Evolutionary conservation across 2,888 invertebrate species (phyloP).

Genomic region (Neria commutata): DNA sequence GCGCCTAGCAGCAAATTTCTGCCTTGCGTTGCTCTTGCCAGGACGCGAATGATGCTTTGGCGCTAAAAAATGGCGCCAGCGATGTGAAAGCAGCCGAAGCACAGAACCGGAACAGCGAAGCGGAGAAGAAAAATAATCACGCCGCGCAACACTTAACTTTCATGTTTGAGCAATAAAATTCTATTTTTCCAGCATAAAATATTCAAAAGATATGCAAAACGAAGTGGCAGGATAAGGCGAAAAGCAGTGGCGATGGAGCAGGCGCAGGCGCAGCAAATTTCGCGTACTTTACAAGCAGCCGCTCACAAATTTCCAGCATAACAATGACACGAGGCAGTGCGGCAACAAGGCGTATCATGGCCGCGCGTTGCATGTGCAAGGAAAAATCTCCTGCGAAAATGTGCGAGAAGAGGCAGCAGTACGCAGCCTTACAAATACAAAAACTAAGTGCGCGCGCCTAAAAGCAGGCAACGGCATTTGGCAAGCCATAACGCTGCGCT

Average conservation of each 20-base stretch:
- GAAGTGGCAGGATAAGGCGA: background rate
- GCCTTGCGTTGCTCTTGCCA: no score
- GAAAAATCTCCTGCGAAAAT: background rate
- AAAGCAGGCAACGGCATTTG: slow-evolving; percentile 3
- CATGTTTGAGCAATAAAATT: slow-evolving; percentile 48
- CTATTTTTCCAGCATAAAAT: slow-evolving; percentile 42
- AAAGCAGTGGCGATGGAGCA: background rate
- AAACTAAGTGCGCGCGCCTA: no score
- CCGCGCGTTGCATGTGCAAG: background rate
- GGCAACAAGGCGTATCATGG: background rate
- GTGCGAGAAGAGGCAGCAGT: background rate
- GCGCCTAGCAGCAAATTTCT: no score
- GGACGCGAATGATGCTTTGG: no score
- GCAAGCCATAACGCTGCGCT: slow-evolving; percentile 1
- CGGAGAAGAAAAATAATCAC: slow-evolving; percentile 23
- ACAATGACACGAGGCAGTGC: background rate
- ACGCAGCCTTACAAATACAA: background rate
- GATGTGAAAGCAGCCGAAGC: background rate
- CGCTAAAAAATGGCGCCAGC: no score
- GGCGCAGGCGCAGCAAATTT: background rate
- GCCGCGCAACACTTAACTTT: slow-evolving; percentile 51
- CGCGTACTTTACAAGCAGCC: slow-evolving; percentile 2
- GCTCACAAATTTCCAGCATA: slow-evolving; percentile 11
- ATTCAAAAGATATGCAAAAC: slow-evolving; percentile 14
- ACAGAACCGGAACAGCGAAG: background rate